Base-by-base conservation (phyloP, 1,140 invertebrate genomes). In the Archivesica marissinica region DNA sequence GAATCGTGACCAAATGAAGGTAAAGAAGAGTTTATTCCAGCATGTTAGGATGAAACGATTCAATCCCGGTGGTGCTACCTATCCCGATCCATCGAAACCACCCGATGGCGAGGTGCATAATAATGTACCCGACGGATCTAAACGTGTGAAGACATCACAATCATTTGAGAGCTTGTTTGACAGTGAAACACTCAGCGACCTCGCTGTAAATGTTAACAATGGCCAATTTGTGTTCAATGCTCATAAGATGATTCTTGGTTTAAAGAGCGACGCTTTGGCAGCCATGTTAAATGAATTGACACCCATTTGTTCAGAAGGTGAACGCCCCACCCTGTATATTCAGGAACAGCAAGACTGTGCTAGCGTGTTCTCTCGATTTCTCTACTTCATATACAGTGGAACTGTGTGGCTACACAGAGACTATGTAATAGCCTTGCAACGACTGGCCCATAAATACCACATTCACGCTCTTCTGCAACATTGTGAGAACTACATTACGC, bases 321-420 rank as follows among this genome's bases (percentile, higher is more conserved):
- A 87, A 33, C 80, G 83, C 20, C 90, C 90, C 1, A 83, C 90
- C 30, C 76, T 93, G 78, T 85, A 84, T 81, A 76, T 93, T 41
- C 87, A 89, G 30, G 92, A 92, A 35, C 41, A 77, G 15, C 54
- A 85, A 0, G 90, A 93, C 68, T 93, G 91, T 86, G 88, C 88
- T 77, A 86, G 86, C 1, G 90, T 93, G 15, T 93, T 93, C 76
- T 90, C 89, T n/a, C 88, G 92, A 33, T 93, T 93, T 82, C 74
- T 93, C 52, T 93, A 91, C 82, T 93, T 93, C 64, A 90, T 93
- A 56, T 93, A 93, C 86, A 93, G 92, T 81, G 92, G 92, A 0
- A 90, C 92, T 0, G 91, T 93, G 20, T 93, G 92, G 92, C 81
- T 93, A 47, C 92, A 93, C 76, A 77, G 90, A 38, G 92, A 93